These are phyloP conservation scores for Micrasema minimum DNA, from an alignment of 1,140 invertebrate genomes.

Conservation along the genomic window DNA sequence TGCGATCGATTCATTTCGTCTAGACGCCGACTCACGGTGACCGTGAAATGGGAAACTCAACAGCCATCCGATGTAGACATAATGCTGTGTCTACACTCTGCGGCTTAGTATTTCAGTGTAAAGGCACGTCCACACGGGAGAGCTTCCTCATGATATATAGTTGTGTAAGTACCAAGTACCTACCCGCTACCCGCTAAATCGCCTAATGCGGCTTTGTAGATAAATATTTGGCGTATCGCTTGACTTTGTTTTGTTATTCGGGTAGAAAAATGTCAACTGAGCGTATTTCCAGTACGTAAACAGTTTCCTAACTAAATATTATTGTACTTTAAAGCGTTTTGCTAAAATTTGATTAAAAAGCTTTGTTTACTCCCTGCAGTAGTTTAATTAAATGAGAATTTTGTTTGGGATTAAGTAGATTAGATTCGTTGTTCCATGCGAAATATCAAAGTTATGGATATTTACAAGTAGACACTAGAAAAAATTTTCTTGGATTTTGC, in stretches of 20 bases:
- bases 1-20: slow-evolving; percentile 29
- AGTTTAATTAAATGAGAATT: too few relatives aligned
- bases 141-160: neutral
- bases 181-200: neutral
- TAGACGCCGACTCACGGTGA: slow-evolving; percentile 26
- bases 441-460: too few relatives aligned
- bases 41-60: slow-evolving; percentile 25
- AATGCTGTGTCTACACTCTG: neutral
- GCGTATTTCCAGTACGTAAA: neutral
- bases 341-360: too few relatives aligned
- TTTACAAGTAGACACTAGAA: too few relatives aligned
- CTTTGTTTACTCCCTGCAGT: too few relatives aligned
- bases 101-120: neutral
- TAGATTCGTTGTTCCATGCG: too few relatives aligned
- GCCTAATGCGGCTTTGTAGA: too few relatives aligned
- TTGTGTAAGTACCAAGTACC: neutral
- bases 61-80: slow-evolving; percentile 5
- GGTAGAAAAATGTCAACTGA: neutral
- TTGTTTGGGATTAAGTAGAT: too few relatives aligned
- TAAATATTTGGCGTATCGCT: too few relatives aligned
- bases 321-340: too few relatives aligned
- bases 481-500: too few relatives aligned
- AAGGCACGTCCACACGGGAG: neutral
- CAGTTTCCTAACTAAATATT: too few relatives aligned
- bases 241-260: neutral